Evolutionary conservation across 2,113 vertebrate genomes (phyloP).

Genomic region (Morone saxatilis): DNA sequence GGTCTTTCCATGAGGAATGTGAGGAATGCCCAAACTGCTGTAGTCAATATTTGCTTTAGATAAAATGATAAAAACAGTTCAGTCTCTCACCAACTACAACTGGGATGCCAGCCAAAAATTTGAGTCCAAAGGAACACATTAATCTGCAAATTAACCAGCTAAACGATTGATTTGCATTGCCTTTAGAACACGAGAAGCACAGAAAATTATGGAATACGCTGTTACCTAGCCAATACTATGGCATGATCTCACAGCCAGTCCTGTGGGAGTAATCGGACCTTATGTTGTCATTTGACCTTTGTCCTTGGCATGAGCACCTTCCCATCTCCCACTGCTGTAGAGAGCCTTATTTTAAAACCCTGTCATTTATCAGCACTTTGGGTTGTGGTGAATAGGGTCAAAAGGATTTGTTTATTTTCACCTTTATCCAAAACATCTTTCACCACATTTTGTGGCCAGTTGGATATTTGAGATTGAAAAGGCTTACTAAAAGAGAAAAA

Average conservation of each 20-base stretch:
- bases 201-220: constrained; percentile 4
- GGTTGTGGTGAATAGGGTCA: constrained; percentile 46
- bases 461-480: constrained; percentile 67
- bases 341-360: constrained; percentile 33
- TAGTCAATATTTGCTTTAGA: constrained; percentile 64
- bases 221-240: neutral
- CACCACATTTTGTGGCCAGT: constrained; percentile 50
- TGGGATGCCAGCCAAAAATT: neutral
- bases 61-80: constrained; percentile 54
- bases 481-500: constrained; percentile 44
- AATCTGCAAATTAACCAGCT: constrained; percentile 4
- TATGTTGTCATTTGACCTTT: constrained; percentile 36
- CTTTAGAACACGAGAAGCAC: constrained; percentile 6
- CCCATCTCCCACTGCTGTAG: constrained; percentile 5
- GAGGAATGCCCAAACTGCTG: constrained; percentile 58
- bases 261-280: constrained; percentile 24
- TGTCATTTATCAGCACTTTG: constrained; percentile 38
- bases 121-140: constrained; percentile 3
- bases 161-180: neutral
- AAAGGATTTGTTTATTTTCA: constrained; percentile 55
- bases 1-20: constrained; percentile 53
- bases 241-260: constrained; percentile 23
- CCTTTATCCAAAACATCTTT: constrained; percentile 59
- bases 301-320: constrained; percentile 36
- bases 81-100: constrained; percentile 28